Evolutionary conservation across 2,797 vertebrate genomes (phyloP).

Genomic region (Pempheris klunzingeri): DNA sequence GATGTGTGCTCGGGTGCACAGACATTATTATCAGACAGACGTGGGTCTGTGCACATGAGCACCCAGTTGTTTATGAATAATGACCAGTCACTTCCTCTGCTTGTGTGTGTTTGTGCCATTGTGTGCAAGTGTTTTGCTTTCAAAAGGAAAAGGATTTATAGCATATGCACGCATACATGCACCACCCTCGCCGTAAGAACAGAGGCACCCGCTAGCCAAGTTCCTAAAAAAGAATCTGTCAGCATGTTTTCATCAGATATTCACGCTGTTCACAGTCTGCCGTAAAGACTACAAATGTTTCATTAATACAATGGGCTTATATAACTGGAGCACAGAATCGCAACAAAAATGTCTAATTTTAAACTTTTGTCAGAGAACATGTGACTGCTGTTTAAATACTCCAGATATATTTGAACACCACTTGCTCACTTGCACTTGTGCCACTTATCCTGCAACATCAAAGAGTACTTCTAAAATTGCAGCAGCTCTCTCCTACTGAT

Average conservation of each 20-base stretch:
- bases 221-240: conserved; percentile 38
- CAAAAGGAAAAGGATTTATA: conserved; percentile 53
- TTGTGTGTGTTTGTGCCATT: conserved; percentile 55
- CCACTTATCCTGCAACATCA: conserved; percentile 40
- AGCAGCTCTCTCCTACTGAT: conserved; percentile 13
- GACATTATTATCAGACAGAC: conserved; percentile 46
- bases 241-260: conserved; percentile 52
- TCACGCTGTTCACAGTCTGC: conserved; percentile 10
- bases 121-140: conserved; percentile 30
- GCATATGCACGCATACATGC: conserved; percentile 21
- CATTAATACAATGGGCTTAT: conserved; percentile 27
- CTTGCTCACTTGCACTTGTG: background rate
- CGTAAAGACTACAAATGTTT: conserved; percentile 29
- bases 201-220: conserved; percentile 21
- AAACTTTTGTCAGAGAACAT: conserved; percentile 19
- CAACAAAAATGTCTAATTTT: conserved; percentile 21
- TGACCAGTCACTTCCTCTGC: conserved; percentile 62
- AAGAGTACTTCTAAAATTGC: conserved; percentile 27
- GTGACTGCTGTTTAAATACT: conserved; percentile 6
- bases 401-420: background rate
- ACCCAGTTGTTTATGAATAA: conserved; percentile 51
- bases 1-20: conserved; percentile 40
- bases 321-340: conserved; percentile 33
- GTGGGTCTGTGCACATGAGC: conserved; percentile 36
- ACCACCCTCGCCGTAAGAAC: conserved; percentile 19